These are phyloP conservation scores for Oreochromis mossambicus DNA, from an alignment of 2,797 vertebrate genomes.

Conservation along the genomic window DNA sequence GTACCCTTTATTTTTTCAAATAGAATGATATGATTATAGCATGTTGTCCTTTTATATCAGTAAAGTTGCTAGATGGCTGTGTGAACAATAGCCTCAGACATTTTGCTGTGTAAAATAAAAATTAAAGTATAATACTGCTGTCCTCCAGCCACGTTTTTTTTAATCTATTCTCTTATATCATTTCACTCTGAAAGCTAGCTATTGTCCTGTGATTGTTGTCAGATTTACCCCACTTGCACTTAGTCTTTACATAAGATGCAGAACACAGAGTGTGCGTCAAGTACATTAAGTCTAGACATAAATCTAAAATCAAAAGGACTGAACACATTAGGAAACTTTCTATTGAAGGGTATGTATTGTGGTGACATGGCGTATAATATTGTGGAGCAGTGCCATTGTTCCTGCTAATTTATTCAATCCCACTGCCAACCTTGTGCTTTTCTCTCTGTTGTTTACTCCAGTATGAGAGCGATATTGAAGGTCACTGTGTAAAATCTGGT, in stretches of 20 bases:
- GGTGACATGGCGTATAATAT: background rate
- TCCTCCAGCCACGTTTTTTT: background rate
- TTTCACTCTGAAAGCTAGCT: background rate
- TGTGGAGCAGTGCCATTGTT: background rate
- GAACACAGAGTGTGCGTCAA: background rate
- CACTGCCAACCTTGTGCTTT: background rate
- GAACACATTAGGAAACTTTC: background rate
- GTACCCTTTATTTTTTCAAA: background rate
- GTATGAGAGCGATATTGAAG: background rate
- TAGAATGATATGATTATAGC: background rate
- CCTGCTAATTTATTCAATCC: background rate
- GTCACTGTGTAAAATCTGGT: background rate
- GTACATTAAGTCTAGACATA: background rate
- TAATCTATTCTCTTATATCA: background rate
- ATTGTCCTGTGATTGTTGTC: background rate
- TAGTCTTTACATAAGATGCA: background rate
- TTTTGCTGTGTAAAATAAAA: background rate
- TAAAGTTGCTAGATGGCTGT: background rate
- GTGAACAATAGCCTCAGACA: background rate
- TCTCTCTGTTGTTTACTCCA: background rate
- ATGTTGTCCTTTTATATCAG: background rate
- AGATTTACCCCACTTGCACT: background rate
- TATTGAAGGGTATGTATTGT: background rate
- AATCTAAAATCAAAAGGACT: background rate
- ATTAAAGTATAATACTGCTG: background rate